Percentiles rank a stretch among this genome's conserved stretches.
Conservation (phyloP, 2,888 invertebrate species). For the Drosophila affinis region DNA sequence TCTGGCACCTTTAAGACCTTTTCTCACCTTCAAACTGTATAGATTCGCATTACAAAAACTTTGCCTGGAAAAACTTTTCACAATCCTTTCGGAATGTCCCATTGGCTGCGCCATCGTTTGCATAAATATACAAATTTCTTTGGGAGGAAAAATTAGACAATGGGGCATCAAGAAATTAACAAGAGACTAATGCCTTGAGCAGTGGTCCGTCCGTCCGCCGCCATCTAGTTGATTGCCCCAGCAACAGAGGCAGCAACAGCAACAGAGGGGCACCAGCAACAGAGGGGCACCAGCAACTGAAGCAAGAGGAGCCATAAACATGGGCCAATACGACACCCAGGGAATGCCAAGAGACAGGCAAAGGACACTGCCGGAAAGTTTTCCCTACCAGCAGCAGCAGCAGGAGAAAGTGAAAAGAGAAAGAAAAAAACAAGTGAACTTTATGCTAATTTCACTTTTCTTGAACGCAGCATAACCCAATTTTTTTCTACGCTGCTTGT, state of each 20-base stretch:
- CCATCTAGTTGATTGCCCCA: constrained; percentile 52
- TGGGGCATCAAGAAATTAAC: constrained; percentile 39
- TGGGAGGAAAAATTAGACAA: constrained; percentile 26
- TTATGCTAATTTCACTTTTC: constrained; percentile 79
- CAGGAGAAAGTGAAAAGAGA: constrained; percentile 25
- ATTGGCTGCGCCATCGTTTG: not conserved
- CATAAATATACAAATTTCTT: constrained; percentile 14
- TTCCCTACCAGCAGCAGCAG: constrained; percentile 16
- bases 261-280: constrained; percentile 9
- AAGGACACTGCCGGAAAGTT: constrained; percentile 28
- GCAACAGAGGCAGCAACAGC: not conserved
- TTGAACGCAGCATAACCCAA: constrained; percentile 73
- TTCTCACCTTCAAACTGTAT: no score
- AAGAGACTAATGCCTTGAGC: constrained; percentile 52
- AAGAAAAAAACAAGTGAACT: constrained; percentile 54
- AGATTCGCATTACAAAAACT: not conserved
- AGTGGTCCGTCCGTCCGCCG: constrained; percentile 12
- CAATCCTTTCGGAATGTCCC: not conserved
- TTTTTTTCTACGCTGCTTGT: constrained; percentile 44
- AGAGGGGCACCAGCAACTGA: constrained; percentile 26
- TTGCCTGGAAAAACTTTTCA: constrained; percentile 1
- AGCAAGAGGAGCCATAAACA: constrained; percentile 15
- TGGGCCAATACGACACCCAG: constrained; percentile 44
- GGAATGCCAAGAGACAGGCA: constrained; percentile 55
- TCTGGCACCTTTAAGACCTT: no score